phyloP scores from a whole-genome alignment of 35 echinoderm and acorn worm species.

The Anneissia japonica region DNA sequence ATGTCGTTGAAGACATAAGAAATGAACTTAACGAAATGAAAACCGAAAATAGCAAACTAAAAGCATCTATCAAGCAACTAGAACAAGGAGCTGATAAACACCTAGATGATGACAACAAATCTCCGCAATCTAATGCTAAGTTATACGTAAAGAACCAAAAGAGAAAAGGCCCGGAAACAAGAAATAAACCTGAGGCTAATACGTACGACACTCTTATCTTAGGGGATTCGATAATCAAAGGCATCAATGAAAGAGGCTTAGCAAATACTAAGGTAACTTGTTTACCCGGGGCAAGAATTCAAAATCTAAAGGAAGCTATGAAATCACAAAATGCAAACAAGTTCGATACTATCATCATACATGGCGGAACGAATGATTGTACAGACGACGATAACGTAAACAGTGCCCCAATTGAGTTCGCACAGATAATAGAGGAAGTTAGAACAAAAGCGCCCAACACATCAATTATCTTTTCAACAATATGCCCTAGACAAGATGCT shows the following conservation, averaged over 20 bases:
- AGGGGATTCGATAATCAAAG: neutral
- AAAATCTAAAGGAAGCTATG: neutral
- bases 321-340: neutral
- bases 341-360: slow-evolving; percentile 6
- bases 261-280: neutral
- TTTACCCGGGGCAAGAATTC: neutral
- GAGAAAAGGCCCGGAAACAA: too few species aligned
- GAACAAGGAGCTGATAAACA: neutral
- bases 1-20: neutral
- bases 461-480: slow-evolving; percentile 6
- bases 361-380: slow-evolving; percentile 25
- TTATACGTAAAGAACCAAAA: too few species aligned
- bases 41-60: neutral
- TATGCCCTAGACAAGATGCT: neutral
- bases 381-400: neutral
- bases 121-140: too few species aligned
- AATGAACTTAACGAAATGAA: neutral
- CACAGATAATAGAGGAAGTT: neutral
- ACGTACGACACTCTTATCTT: neutral
- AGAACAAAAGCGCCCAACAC: neutral
- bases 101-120: too few species aligned
- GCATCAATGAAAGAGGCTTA: neutral
- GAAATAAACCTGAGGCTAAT: too few species aligned
- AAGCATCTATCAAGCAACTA: neutral
- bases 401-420: neutral